A percentile compares a stretch with the other conserved stretches of the same genome.
phyloP scores from a whole-genome alignment of 2,797 vertebrate genomes.

The Pangasius krempfi region DNA sequence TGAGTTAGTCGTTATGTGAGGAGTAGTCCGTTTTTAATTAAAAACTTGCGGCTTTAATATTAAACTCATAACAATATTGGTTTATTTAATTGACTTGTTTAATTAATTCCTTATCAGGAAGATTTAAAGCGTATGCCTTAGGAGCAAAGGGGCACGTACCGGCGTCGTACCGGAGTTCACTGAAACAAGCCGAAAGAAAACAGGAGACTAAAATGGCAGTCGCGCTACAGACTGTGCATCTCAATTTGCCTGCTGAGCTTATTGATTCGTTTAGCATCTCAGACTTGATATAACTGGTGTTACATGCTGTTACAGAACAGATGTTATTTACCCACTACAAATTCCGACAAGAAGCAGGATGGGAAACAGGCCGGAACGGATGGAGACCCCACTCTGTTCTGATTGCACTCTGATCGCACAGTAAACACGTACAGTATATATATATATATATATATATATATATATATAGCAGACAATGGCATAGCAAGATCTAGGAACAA shows the following conservation, averaged over 20 bases:
- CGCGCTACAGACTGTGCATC: conserved; percentile 31
- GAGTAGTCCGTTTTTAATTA: neutral
- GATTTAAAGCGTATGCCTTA: conserved; percentile 47
- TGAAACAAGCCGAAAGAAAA: neutral
- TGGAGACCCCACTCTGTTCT: conserved; percentile 1
- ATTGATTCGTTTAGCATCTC: conserved; percentile 55
- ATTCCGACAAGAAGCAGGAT: conserved; percentile 42
- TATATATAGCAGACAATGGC: neutral
- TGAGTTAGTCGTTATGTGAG: neutral
- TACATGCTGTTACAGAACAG: conserved; percentile 37
- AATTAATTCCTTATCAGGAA: conserved; percentile 33
- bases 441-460: neutral
- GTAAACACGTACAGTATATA: neutral
- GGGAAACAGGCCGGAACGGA: conserved; percentile 30
- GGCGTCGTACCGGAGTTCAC: conserved; percentile 21
- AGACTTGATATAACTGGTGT: conserved; percentile 40
- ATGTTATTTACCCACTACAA: conserved; percentile 39
- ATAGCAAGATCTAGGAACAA: neutral
- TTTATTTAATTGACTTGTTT: conserved; percentile 8
- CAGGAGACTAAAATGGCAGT: conserved; percentile 9
- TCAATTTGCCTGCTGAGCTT: conserved; percentile 47
- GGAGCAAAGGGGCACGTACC: conserved; percentile 23
- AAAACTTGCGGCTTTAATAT: neutral
- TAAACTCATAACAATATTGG: neutral
- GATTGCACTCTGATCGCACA: conserved; percentile 32